Conservation (phyloP, 2,888 invertebrate genomes). For the Diaprepes abbreviatus region DNA sequence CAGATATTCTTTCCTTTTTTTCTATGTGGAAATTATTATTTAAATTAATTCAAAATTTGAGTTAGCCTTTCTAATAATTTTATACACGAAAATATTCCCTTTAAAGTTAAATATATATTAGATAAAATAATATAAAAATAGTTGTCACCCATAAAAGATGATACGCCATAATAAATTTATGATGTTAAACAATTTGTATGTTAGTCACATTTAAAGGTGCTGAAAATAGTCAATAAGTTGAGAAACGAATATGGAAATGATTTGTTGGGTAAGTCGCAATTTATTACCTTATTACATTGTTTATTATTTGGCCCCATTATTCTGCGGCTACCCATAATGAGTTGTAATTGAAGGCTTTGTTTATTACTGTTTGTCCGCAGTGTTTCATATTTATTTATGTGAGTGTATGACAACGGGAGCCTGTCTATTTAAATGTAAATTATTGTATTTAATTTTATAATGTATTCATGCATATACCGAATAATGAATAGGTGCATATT, state of each 20-base stretch:
- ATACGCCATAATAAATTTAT: background rate
- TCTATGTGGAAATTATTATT: too few species aligned
- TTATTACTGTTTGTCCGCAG: conserved; percentile 56
- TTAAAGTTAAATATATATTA: too few species aligned
- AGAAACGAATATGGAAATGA: conserved; percentile 51
- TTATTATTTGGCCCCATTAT: conserved; percentile 59
- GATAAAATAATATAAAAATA: too few species aligned
- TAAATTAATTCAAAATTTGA: too few species aligned
- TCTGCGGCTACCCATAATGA: conserved; percentile 52
- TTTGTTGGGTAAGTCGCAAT: conserved; percentile 51
- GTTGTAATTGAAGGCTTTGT: conserved; percentile 58
- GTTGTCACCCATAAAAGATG: background rate
- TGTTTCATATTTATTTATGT: conserved; percentile 61
- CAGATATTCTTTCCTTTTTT: too few species aligned
- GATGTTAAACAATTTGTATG: background rate
- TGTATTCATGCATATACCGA: conserved; percentile 50
- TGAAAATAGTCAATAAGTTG: background rate
- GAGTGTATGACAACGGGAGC: conserved; percentile 52
- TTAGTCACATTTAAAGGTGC: background rate
- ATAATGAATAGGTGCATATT: conserved; percentile 49
- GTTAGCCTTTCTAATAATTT: too few species aligned
- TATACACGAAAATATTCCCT: too few species aligned
- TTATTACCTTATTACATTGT: conserved; percentile 59
- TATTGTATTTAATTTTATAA: conserved; percentile 56
- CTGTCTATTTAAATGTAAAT: conserved; percentile 58